These are phyloP conservation scores for Harpalus rufipes DNA, from an alignment of 2,888 invertebrate genomes.

Conservation along the genomic window DNA sequence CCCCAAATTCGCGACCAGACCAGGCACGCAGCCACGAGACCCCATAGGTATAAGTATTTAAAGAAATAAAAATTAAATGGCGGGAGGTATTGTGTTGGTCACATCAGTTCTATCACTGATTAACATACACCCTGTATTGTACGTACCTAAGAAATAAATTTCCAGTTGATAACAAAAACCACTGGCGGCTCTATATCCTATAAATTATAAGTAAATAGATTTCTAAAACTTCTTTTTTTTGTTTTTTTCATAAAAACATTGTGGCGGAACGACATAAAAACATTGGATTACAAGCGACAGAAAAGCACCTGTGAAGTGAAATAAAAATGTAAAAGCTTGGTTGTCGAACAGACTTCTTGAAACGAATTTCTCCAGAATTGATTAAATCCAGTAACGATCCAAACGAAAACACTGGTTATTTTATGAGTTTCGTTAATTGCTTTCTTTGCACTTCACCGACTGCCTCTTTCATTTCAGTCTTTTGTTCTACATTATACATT, in stretches of 20 bases:
- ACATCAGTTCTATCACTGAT: no score
- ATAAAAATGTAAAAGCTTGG: constrained; percentile 47
- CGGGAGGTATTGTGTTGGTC: no score
- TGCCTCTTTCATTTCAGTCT: neutral
- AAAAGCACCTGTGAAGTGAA: constrained; percentile 52
- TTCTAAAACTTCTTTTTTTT: neutral
- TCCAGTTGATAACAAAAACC: no score
- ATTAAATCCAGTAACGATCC: constrained; percentile 56
- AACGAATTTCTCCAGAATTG: constrained; percentile 60
- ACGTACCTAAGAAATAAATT: no score
- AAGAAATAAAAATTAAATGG: no score
- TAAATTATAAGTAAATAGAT: no score
- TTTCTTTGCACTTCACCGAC: constrained; percentile 34
- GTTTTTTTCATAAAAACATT: neutral
- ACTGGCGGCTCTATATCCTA: no score
- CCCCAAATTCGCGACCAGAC: no score
- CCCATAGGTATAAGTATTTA: no score
- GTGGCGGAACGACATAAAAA: neutral
- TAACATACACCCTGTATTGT: no score
- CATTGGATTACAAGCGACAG: constrained; percentile 15
- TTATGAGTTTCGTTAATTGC: constrained; percentile 64
- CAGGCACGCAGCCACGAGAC: no score
- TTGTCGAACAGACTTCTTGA: constrained; percentile 46
- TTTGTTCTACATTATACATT: constrained; percentile 3
- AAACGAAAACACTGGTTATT: constrained; percentile 60